Evolutionary conservation across 2,113 vertebrate species (phyloP).

Genomic region (Eubucco bourcierii): DNA sequence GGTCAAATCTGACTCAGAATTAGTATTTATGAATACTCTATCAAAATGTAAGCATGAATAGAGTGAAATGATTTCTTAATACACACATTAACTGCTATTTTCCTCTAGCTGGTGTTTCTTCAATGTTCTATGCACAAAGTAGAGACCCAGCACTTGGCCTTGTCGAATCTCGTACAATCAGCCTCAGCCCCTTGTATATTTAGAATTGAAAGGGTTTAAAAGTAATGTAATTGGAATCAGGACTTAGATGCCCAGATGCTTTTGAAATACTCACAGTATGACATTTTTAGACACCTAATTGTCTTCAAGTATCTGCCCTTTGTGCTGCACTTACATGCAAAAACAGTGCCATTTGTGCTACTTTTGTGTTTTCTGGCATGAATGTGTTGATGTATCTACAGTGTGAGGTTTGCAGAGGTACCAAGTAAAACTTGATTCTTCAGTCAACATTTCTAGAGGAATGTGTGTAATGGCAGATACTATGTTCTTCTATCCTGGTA

Average conservation of each 20-base stretch:
- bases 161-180: too few relatives aligned
- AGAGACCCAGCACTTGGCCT: too few relatives aligned
- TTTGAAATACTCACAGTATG: not conserved
- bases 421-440: not conserved
- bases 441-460: not conserved
- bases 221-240: not conserved
- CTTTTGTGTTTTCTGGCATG: not conserved
- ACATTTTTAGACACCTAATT: not conserved
- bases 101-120: not conserved
- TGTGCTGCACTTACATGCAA: not conserved
- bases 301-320: not conserved
- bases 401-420: not conserved
- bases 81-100: not conserved
- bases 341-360: not conserved
- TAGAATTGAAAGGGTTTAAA: not conserved
- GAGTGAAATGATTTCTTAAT: not conserved
- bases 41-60: constrained; percentile 12
- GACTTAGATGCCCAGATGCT: not conserved
- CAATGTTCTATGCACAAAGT: not conserved
- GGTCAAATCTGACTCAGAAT: constrained; percentile 65
- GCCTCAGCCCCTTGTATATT: not conserved
- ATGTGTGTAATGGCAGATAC: not conserved
- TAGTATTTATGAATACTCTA: constrained; percentile 21
- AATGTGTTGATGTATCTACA: not conserved
- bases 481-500: not conserved